Percentiles rank a stretch among this genome's conserved stretches.
Conservation (phyloP, 1,140 invertebrate genomes). For the Euschistus heros region DNA sequence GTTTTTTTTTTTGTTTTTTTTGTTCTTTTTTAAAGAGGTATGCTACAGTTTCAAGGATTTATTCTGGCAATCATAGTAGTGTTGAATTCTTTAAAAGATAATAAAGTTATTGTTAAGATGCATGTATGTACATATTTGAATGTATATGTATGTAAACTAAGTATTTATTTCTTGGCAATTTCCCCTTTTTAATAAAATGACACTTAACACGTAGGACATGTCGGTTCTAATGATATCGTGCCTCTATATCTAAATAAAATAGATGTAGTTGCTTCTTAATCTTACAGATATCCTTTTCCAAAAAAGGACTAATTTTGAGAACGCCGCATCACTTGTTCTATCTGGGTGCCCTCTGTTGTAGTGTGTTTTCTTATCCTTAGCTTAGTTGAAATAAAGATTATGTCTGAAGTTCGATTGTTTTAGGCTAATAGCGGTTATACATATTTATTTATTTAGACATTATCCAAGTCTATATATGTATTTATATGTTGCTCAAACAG, state of each 20-base stretch:
- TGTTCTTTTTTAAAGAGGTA: neutral
- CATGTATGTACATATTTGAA: slow-evolving; percentile 1
- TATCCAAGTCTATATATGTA: slow-evolving; percentile 1
- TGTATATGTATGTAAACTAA: slow-evolving; percentile 10
- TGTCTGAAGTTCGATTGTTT: neutral
- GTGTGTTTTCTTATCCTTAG: neutral
- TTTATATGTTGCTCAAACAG: neutral
- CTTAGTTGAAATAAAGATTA: neutral
- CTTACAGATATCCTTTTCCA: neutral
- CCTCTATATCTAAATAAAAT: neutral
- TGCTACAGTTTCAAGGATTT: neutral
- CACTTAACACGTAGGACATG: neutral
- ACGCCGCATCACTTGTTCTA: neutral
- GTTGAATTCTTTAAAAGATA: slow-evolving; percentile 4
- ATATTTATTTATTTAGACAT: neutral
- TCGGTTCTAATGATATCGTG: slow-evolving; percentile 4
- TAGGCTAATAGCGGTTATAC: neutral
- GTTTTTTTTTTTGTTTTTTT: neutral
- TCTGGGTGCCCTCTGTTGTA: neutral
- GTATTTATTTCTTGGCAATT: neutral
- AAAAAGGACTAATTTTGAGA: neutral
- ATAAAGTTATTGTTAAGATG: neutral
- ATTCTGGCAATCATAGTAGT: slow-evolving; percentile 4
- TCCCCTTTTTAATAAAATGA: slow-evolving; percentile 3
- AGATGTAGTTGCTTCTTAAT: neutral